Evolutionary conservation across 2,113 vertebrate species (phyloP), one percentile per base, ranked within the genome.

Genomic region (Scomber scombrus): DNA sequence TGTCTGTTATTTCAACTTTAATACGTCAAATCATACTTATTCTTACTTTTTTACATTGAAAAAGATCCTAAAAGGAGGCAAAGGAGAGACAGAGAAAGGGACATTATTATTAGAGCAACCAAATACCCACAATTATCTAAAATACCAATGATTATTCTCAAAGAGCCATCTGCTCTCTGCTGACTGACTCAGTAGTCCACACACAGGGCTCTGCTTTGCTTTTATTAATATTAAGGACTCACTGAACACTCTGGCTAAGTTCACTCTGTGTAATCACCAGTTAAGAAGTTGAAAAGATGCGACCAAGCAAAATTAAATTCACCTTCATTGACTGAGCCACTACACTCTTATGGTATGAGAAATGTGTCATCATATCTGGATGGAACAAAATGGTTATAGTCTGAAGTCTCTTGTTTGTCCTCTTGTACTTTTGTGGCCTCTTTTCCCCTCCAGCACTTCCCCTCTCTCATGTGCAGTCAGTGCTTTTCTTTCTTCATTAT

Each of bases 111-210:
- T 79, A 75, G 55, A 21, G 40, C 31, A 40, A 54, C 21, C 47
- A 75, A 75, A 70, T 54, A 78, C 43, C 71, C 60, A 52, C 52
- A 75, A 86, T 86, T 74, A 71, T 62, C 55, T 43, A 60, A 52
- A 76, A 67, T 26, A 87, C 55, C 47, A 76, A 43, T 54, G 84
- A 82, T 81, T 74, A 86, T 68, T 71, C 63, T 81, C 75, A 74
- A 47, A 75, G 56, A 86, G 77, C 71, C 66, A 82, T 84, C 68
- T 83, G 68, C 64, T 67, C 52, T 71, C 26, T 72, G 62, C 67
- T 60, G 68, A 70, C 23, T 64, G 26, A 23, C 65, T 49, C 60
- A 47, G 72, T 62, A 61, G 65, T 2, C 47, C 43, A 52, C 51
- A 46, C 54, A 54, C 60, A 55, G 23, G 18, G 16, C 23, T 50